Evolutionary conservation across 2,113 vertebrate species (phyloP).

Genomic region (Chroicocephalus ridibundus): DNA sequence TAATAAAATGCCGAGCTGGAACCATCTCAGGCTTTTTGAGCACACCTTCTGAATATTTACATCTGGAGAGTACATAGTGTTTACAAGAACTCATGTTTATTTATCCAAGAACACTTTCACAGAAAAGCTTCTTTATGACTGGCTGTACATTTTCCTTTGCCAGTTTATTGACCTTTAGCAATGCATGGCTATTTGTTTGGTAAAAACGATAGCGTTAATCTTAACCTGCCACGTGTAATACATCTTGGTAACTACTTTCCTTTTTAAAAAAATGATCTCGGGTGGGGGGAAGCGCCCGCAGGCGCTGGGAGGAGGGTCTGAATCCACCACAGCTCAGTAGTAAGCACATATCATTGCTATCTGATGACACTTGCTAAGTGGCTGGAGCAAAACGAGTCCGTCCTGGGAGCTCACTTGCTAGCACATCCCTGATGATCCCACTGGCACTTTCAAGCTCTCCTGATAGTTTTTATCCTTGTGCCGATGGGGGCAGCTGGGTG

Average conservation of each 20-base stretch:
- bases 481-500: background rate
- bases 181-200: background rate
- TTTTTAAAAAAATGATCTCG: background rate
- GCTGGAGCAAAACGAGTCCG: background rate
- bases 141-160: background rate
- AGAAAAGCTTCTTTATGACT: constrained; percentile 57
- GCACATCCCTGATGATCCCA: accelerated
- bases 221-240: background rate
- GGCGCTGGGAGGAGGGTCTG: background rate
- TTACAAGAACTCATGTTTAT: constrained; percentile 58
- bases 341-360: background rate
- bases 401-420: background rate
- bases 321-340: background rate
- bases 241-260: background rate
- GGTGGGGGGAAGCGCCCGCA: background rate
- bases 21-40: constrained; percentile 31
- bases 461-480: background rate
- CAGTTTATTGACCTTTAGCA: constrained; percentile 43
- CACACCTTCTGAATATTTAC: constrained; percentile 63
- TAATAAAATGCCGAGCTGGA: constrained; percentile 55
- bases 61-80: constrained; percentile 50
- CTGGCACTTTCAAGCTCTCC: background rate
- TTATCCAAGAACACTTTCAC: constrained; percentile 47
- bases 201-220: background rate
- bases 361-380: background rate